These are phyloP conservation scores for Dilophus febrilis DNA, from an alignment of 2,888 invertebrate genomes.

Conservation along the genomic window DNA sequence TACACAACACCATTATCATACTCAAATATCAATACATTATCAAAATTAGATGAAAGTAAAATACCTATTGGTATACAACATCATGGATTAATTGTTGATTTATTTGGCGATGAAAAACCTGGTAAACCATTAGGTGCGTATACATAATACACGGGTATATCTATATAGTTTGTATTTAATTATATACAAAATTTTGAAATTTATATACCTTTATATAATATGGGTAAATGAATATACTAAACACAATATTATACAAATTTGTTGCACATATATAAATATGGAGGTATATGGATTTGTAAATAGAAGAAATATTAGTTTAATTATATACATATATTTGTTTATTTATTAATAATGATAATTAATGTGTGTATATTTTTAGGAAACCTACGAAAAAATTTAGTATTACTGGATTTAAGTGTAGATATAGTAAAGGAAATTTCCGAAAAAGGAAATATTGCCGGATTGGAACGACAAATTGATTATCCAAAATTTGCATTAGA, in stretches of 20 bases:
- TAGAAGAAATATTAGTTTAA: too few relatives aligned
- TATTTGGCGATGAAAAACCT: slow-evolving; percentile 9
- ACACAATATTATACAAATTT: too few relatives aligned
- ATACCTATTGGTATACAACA: slow-evolving; percentile 8
- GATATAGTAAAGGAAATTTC: neutral
- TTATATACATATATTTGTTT: too few relatives aligned
- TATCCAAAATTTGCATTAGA: slow-evolving; percentile 2
- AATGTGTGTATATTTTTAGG: too few relatives aligned
- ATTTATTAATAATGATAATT: too few relatives aligned
- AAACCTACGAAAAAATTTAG: too few relatives aligned
- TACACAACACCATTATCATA: slow-evolving; percentile 11
- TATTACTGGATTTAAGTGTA: neutral
- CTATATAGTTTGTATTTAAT: too few relatives aligned
- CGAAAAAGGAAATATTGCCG: slow-evolving; percentile 2
- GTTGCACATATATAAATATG: too few relatives aligned
- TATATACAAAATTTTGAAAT: too few relatives aligned
- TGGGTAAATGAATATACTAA: too few relatives aligned
- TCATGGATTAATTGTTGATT: slow-evolving; percentile 9
- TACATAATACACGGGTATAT: neutral
- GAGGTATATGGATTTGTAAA: too few relatives aligned
- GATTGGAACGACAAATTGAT: neutral
- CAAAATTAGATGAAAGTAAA: slow-evolving; percentile 8
- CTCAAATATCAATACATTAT: slow-evolving; percentile 10
- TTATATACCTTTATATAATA: too few relatives aligned
- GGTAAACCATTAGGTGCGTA: slow-evolving; percentile 2